Evolutionary conservation across 2,113 vertebrate genomes (phyloP).

Genomic region (Crotalus viridis): DNA sequence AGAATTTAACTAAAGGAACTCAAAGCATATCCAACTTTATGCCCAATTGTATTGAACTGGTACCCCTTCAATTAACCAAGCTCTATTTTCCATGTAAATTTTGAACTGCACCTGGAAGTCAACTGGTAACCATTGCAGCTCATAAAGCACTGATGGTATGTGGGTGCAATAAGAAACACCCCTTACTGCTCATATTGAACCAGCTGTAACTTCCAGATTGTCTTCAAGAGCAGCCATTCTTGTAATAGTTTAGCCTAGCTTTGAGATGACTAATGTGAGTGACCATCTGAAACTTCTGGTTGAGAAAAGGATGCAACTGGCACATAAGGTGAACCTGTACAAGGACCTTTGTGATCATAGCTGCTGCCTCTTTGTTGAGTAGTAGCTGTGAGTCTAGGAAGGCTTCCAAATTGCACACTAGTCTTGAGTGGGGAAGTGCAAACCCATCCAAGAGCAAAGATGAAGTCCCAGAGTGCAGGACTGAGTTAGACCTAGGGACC

Average conservation of each 20-base stretch:
- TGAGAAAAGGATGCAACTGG: not conserved
- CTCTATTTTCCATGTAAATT: not conserved
- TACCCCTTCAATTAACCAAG: not conserved
- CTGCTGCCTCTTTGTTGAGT: not conserved
- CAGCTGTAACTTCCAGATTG: not conserved
- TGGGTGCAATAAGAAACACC: not conserved
- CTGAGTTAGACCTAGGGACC: not conserved
- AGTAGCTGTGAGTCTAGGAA: not conserved
- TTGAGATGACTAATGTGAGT: not conserved
- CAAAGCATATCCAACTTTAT: not conserved
- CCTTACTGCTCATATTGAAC: not conserved
- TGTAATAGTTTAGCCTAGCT: not conserved
- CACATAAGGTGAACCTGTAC: not conserved
- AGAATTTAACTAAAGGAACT: not conserved
- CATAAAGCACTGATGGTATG: not conserved
- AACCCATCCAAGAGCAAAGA: not conserved
- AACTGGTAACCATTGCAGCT: not conserved
- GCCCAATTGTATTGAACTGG: not conserved
- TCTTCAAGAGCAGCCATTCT: not conserved
- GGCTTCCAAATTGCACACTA: not conserved
- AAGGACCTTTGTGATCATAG: not conserved
- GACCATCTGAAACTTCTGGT: not conserved
- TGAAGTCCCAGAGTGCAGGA: not conserved
- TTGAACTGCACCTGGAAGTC: not conserved
- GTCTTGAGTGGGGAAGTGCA: not conserved